Evolutionary conservation across 1,140 invertebrate genomes (phyloP).

Genomic region (Chionoecetes opilio): DNA sequence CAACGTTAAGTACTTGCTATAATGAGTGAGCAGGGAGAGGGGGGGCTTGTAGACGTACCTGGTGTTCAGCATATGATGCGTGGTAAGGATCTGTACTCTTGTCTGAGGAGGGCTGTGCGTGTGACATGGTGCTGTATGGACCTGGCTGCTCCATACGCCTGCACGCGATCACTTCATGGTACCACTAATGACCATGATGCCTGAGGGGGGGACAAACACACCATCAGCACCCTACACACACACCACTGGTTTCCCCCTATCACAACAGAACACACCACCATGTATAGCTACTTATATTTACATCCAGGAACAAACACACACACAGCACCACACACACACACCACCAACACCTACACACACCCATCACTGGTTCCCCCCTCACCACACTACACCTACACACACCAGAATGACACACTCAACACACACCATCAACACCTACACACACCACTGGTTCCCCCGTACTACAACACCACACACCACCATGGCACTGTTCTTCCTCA

Average conservation of each 20-base stretch:
- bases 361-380: too few species aligned
- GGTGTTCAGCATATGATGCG: constrained; percentile 72
- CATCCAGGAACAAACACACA: not conserved
- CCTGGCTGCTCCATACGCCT: constrained; percentile 68
- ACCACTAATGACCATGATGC: constrained; percentile 68
- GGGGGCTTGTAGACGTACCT: constrained; percentile 14
- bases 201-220: not conserved
- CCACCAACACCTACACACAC: too few species aligned
- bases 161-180: constrained; percentile 71
- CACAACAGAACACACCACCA: not conserved
- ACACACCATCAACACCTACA: too few species aligned
- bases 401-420: too few species aligned
- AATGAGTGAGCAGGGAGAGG: not conserved
- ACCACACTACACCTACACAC: too few species aligned
- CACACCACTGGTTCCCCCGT: too few species aligned
- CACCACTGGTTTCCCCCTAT: not conserved
- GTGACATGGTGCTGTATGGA: constrained; percentile 78
- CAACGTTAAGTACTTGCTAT: too few species aligned
- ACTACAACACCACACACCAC: too few species aligned
- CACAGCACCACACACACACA: not conserved
- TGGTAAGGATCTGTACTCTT: constrained; percentile 72
- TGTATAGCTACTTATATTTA: not conserved
- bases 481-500: too few species aligned
- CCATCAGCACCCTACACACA: not conserved
- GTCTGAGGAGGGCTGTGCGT: constrained; percentile 71